Conservation (phyloP, 2,113 vertebrate genomes). For the Heloderma charlesbogerti region DNA sequence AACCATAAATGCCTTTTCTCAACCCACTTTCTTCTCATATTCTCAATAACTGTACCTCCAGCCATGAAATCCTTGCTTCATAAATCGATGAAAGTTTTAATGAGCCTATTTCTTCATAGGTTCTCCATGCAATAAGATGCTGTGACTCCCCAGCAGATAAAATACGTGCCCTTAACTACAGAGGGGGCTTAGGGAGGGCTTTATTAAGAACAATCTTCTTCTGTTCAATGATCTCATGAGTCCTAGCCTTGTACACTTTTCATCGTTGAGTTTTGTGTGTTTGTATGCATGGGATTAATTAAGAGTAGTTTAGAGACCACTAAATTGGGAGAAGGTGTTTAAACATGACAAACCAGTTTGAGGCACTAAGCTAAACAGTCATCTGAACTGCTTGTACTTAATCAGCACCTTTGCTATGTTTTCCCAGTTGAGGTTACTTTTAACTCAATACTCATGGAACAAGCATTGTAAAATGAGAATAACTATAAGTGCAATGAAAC, state of each 20-base stretch:
- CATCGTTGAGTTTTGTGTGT: neutral
- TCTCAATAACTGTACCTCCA: neutral
- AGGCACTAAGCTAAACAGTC: neutral
- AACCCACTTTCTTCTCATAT: neutral
- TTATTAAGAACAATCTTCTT: neutral
- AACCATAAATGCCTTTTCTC: neutral
- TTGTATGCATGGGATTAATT: constrained; percentile 4
- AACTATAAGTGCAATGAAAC: neutral
- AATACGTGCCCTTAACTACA: neutral
- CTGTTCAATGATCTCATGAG: neutral
- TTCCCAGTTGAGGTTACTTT: neutral
- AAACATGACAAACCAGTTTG: neutral
- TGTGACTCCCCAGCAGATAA: neutral
- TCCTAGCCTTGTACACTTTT: neutral
- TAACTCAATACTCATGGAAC: neutral
- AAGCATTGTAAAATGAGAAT: neutral
- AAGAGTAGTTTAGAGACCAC: neutral
- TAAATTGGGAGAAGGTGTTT: neutral
- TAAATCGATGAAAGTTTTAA: neutral
- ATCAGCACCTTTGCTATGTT: neutral
- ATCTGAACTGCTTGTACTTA: neutral
- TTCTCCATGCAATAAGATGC: neutral
- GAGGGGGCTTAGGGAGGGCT: neutral
- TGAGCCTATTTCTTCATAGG: neutral
- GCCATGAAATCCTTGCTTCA: neutral